Base-by-base conservation (phyloP, 2,797 vertebrate genomes). In the Knipowitschia caucasica region DNA sequence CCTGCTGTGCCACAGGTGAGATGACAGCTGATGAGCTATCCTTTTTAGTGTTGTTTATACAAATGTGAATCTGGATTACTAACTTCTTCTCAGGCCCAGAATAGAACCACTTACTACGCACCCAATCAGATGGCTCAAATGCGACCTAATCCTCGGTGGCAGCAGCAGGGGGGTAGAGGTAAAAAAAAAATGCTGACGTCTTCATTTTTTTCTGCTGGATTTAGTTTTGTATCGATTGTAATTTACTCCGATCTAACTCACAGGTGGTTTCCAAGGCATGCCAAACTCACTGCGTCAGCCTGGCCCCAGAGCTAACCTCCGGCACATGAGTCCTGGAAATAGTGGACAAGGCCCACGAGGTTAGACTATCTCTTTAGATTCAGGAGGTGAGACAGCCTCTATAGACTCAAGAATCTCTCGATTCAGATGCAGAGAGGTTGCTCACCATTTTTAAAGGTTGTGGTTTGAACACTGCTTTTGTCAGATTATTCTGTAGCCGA, bases 61-160 rank as follows among this genome's bases (percentile, higher is more conserved):
- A n/a, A n/a, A n/a, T n/a, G n/a, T n/a, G n/a, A n/a, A n/a, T n/a
- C n/a, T n/a, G n/a, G n/a, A n/a, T n/a, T n/a, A n/a, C n/a, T n/a
- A n/a, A n/a, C n/a, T n/a, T n/a, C n/a, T 17, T 60, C 58, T 4
- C 82, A 99, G 97, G 93, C 95, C 53, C 97, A 98, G 88, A 98
- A 92, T 74, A 93, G 97, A 83, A 94, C 97, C 20, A 94, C 96
- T 0, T 99, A 98, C 84, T 99, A 98, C 67, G 94, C 95, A 67
- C 95, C 96, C 35, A 99, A 94, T 86, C 97, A 99, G 27, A 84
- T 99, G 83, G 90, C 95, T 15, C 97, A 98, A 82, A 98, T 99
- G 90, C 91, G 96, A 61, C 97, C 96, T 65, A 96, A 93, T 84
- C 94, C 94, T 40, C 85, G 96, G 64, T 99, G 97, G 97, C 97